Evolutionary conservation across 2,888 invertebrate species (phyloP).

Genomic region (Iphiclides podalirius): DNA sequence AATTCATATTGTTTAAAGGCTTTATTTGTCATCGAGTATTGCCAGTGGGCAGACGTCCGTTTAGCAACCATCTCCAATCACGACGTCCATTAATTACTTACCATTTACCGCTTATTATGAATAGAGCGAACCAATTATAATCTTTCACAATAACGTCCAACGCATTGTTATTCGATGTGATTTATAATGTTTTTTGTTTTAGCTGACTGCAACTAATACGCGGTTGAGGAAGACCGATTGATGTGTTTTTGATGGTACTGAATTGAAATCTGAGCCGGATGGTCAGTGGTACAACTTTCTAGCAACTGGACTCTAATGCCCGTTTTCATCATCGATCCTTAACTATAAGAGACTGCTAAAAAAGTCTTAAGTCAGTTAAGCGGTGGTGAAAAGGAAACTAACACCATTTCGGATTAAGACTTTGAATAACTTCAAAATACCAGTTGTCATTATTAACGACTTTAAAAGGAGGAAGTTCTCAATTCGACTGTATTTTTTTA

Average conservation of each 20-base stretch:
- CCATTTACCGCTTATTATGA: conserved; percentile 69
- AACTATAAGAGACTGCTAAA: background rate
- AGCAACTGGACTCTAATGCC: too few relatives aligned
- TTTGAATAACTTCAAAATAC: too few relatives aligned
- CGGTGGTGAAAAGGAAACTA: too few relatives aligned
- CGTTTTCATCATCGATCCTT: too few relatives aligned
- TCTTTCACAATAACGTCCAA: conserved; percentile 34
- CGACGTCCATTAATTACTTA: conserved; percentile 65
- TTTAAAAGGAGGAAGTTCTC: too few relatives aligned
- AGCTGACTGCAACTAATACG: conserved; percentile 26
- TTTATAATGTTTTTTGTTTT: conserved; percentile 52
- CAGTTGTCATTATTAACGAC: too few relatives aligned
- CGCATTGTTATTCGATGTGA: conserved; percentile 37
- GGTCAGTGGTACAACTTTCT: conserved; percentile 6
- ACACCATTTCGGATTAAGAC: too few relatives aligned
- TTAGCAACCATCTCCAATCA: conserved; percentile 51
- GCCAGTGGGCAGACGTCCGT: conserved; percentile 56
- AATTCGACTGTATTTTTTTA: too few relatives aligned
- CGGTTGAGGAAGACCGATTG: conserved; percentile 23
- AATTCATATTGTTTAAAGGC: background rate
- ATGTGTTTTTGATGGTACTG: conserved; percentile 1
- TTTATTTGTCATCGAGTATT: background rate
- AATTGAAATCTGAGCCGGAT: background rate
- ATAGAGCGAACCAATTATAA: conserved; percentile 51
- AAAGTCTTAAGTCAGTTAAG: too few relatives aligned